Evolutionary conservation across 2,113 vertebrate species (phyloP).

Genomic region (Lipotes vexillifer): DNA sequence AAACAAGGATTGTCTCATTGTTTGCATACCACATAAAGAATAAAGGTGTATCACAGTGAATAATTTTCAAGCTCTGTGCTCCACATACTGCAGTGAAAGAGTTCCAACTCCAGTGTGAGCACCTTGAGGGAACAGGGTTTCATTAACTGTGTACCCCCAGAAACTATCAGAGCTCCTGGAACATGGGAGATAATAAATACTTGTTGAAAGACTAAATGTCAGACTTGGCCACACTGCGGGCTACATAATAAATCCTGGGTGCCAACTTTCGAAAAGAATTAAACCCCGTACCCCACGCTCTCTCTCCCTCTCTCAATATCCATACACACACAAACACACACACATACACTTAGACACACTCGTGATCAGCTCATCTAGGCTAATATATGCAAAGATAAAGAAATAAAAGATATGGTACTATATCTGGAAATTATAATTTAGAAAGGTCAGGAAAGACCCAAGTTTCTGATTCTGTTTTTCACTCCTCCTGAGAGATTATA

Average conservation of each 20-base stretch:
- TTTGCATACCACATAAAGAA: conserved; percentile 42
- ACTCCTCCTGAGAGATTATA: neutral
- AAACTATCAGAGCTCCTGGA: neutral
- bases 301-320: neutral
- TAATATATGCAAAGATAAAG: neutral
- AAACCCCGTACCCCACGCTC: neutral
- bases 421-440: neutral
- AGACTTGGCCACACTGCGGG: neutral
- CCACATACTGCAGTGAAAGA: neutral
- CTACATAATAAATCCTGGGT: neutral
- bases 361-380: neutral
- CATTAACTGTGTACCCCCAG: neutral
- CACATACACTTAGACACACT: neutral
- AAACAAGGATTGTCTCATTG: conserved; percentile 47
- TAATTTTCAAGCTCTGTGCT: neutral
- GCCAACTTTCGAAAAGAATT: neutral
- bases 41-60: neutral
- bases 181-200: neutral
- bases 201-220: neutral
- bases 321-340: neutral
- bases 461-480: neutral
- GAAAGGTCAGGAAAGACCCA: neutral
- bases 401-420: neutral
- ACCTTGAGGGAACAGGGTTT: neutral
- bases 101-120: neutral